Evolutionary conservation across 2,888 invertebrate genomes (phyloP).

Genomic region (Asteroscopus sphinx): DNA sequence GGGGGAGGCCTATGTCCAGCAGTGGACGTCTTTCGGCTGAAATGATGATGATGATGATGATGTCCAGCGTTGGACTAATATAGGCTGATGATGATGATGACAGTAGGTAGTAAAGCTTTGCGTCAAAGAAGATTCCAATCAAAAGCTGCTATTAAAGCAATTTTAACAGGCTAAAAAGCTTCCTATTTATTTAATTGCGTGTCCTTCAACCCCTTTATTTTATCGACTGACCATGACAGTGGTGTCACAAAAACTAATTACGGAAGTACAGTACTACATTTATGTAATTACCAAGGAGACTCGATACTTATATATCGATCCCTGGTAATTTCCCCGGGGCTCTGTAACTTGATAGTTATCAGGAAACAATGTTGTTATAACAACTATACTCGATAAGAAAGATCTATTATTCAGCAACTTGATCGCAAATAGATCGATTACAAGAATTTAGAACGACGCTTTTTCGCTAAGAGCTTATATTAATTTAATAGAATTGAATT

Average conservation of each 20-base stretch:
- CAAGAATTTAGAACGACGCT: slow-evolving; percentile 11
- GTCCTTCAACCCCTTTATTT: slow-evolving; percentile 25
- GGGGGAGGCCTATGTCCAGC: no score
- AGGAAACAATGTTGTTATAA: slow-evolving; percentile 34
- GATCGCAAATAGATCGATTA: slow-evolving; percentile 21
- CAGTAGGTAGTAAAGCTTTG: no score
- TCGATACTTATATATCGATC: slow-evolving; percentile 25
- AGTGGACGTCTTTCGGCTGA: no score
- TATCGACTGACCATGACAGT: slow-evolving; percentile 35
- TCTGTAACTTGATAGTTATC: slow-evolving; percentile 35
- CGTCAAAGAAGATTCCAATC: no score
- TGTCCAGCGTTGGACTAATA: no score
- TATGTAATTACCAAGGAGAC: slow-evolving; percentile 37
- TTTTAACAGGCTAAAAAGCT: no score
- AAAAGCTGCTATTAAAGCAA: no score
- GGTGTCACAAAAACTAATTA: slow-evolving; percentile 22
- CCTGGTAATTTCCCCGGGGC: slow-evolving; percentile 43
- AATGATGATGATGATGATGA: no score
- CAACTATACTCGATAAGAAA: slow-evolving; percentile 28
- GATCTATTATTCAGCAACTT: slow-evolving; percentile 31
- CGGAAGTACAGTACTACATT: slow-evolving; percentile 17
- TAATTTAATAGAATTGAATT: slow-evolving; percentile 12
- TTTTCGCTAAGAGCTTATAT: slow-evolving; percentile 4
- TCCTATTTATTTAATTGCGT: neutral
- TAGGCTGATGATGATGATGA: no score